Evolutionary conservation across 2,113 vertebrate genomes (phyloP).

Genomic region (Malurus alboscapulatus): DNA sequence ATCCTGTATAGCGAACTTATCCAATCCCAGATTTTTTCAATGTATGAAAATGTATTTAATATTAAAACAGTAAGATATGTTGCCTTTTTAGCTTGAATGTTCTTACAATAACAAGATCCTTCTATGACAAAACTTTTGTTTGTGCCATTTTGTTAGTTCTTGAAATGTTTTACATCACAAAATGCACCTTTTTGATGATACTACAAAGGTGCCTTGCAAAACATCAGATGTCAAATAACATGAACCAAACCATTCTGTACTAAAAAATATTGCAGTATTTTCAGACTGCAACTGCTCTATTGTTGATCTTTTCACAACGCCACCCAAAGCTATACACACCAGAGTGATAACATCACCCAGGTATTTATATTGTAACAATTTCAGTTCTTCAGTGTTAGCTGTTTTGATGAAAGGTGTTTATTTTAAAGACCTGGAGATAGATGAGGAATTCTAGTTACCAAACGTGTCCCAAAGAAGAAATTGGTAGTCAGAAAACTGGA

Average conservation of each 20-base stretch:
- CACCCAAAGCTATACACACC: not conserved
- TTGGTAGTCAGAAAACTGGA: not conserved
- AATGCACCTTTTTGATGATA: not conserved
- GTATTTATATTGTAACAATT: not conserved
- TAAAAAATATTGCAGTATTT: not conserved
- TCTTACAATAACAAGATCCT: not conserved
- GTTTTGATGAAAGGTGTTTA: not conserved
- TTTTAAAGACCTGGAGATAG: not conserved
- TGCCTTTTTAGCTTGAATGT: not conserved
- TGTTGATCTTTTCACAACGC: not conserved
- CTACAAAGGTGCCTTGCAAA: not conserved
- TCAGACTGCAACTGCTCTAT: not conserved
- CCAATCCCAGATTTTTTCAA: not conserved
- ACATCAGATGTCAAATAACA: not conserved
- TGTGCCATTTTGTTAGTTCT: not conserved
- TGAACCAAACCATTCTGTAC: not conserved
- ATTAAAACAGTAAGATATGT: not conserved
- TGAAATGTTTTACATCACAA: not conserved
- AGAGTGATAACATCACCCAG: not conserved
- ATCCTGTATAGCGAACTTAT: not conserved
- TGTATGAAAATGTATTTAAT: not conserved
- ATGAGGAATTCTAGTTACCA: not conserved
- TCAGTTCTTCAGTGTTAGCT: not conserved
- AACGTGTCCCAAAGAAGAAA: not conserved
- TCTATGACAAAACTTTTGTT: not conserved